These are phyloP conservation scores for Dryobotodes eremita DNA, from an alignment of 2,888 invertebrate genomes.

Conservation along the genomic window DNA sequence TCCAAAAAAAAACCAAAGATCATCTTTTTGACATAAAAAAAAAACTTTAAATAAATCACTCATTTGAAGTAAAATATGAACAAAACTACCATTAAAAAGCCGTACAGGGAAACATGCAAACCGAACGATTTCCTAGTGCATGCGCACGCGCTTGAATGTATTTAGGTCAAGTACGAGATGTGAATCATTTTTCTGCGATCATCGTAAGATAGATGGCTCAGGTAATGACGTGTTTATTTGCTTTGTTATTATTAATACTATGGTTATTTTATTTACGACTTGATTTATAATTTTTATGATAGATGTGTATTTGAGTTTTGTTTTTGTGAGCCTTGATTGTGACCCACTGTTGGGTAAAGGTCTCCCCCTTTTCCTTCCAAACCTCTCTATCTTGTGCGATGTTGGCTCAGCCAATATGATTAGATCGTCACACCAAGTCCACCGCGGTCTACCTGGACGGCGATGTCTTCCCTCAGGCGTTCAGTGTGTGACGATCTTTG, in stretches of 20 bases:
- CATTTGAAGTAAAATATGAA: constrained; percentile 2
- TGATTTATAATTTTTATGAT: not conserved
- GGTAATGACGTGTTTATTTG: constrained; percentile 45
- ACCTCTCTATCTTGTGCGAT: not conserved
- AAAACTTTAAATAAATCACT: not conserved
- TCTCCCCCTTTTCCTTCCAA: not conserved
- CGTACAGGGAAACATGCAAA: constrained; percentile 54
- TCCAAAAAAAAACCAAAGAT: not conserved
- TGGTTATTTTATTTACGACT: constrained; percentile 13
- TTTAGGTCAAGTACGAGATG: constrained; percentile 65
- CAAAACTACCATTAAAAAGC: constrained; percentile 15
- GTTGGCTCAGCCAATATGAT: not conserved
- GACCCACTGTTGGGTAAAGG: not conserved
- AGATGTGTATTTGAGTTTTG: not conserved
- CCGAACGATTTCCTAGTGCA: constrained; percentile 60
- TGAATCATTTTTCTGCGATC: constrained; percentile 67
- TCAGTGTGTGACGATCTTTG: no score
- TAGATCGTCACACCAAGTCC: not conserved
- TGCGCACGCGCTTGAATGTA: constrained; percentile 57
- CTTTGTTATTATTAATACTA: constrained; percentile 54
- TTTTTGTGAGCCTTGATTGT: not conserved
- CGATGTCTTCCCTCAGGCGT: no score
- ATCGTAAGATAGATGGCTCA: constrained; percentile 50
- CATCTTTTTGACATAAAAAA: not conserved
- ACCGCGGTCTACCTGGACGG: not conserved